Evolutionary conservation across 2,113 vertebrate genomes (phyloP), one percentile per base, ranked within the genome.

Genomic region (Nothobranchius kuhntae): DNA sequence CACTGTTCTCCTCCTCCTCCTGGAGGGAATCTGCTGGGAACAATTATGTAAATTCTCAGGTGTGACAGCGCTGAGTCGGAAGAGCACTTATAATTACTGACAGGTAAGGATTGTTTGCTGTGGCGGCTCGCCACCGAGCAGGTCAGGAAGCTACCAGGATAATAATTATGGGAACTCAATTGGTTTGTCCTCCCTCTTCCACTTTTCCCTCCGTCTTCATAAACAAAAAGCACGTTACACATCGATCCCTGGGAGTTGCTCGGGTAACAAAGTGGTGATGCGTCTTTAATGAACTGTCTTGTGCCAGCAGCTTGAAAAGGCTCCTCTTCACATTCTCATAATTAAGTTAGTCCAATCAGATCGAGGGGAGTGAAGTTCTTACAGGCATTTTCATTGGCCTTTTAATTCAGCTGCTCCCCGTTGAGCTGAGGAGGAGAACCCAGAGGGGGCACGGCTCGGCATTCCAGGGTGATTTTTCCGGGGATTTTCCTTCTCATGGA

Each of bases 231-330:
- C 67, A 56, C 77, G 78, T 89, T 79, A 77, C 56, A 9, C 83
- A 82, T 85, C 53, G 73, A 89, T 85, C 73, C 61, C 40, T 7
- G n/a, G 73, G 80, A 66, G 78, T 73, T 84, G 75, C 85, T 26
- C 45, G 24, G 74, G 81, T 71, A 87, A 81, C 84, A 62, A 84
- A 84, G 79, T 52, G 3, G 53, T 46, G 60, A 62, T 17, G 26
- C 51, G 55, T 79, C 77, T 69, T 72, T 84, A 87, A 91, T 90
- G 86, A 88, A 87, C 80, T 81, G 78, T 61, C 81, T 72, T 35
- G 51, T 71, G 86, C 79, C 77, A 60, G 67, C 48, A 71, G 77
- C 80, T 61, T 35, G 74, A 75, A 83, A 81, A 67, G 36, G 52
- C 78, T 68, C 38, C 38, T 71, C 65, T 61, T 71, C 58, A 79